Percentiles rank a stretch among this genome's conserved stretches.
Evolutionary conservation across 2,797 vertebrate genomes (phyloP).

Genomic region (Eremophila alpestris): DNA sequence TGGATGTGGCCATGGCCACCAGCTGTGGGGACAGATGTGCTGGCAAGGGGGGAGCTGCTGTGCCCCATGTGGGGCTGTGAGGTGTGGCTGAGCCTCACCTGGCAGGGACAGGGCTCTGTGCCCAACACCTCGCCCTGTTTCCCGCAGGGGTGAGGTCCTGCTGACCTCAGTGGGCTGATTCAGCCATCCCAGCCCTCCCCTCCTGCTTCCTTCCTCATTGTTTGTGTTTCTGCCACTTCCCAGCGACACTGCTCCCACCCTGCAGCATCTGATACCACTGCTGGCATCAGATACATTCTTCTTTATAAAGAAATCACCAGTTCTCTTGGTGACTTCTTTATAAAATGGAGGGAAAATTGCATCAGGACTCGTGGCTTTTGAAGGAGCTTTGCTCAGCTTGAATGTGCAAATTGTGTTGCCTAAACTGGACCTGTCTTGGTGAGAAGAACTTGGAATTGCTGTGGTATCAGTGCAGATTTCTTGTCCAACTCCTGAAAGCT

Average conservation of each 20-base stretch:
- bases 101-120: not conserved
- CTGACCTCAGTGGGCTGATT: not conserved
- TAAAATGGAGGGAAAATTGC: not conserved
- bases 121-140: not conserved
- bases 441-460: not conserved
- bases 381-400: not conserved
- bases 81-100: not conserved
- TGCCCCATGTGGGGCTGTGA: fast-evolving
- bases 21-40: not conserved
- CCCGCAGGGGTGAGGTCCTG: not conserved
- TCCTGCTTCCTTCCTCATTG: constrained; percentile 45
- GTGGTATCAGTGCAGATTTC: not conserved
- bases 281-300: not conserved
- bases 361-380: not conserved
- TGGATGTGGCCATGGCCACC: not conserved
- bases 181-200: not conserved
- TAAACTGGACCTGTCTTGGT: not conserved
- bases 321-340: not conserved
- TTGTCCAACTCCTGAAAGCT: not conserved
- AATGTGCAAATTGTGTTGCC: fast-evolving
- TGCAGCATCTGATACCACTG: not conserved
- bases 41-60: not conserved
- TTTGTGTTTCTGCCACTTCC: not conserved
- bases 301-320: too few species aligned
- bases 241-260: not conserved